These are phyloP conservation scores for Lota lota DNA, from an alignment of 2,113 vertebrate genomes.

Conservation along the genomic window DNA sequence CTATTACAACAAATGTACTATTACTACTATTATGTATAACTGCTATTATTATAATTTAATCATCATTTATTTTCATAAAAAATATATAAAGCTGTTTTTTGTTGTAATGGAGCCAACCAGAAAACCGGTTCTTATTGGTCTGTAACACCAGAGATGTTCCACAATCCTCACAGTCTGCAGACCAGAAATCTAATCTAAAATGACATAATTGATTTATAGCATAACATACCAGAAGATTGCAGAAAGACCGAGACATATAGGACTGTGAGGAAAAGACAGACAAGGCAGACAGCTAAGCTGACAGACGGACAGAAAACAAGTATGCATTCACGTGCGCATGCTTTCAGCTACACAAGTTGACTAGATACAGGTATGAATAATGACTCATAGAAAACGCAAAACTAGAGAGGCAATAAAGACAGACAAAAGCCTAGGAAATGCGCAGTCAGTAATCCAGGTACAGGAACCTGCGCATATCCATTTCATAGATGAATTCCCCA, in stretches of 20 bases:
- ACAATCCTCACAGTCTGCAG: not conserved
- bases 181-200: not conserved
- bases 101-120: not conserved
- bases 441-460: not conserved
- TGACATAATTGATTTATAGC: not conserved
- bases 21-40: too few species aligned
- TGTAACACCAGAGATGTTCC: not conserved
- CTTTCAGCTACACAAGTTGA: not conserved
- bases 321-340: not conserved
- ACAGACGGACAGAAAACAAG: not conserved
- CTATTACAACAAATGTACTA: too few species aligned
- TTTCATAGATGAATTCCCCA: not conserved
- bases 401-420: too few species aligned
- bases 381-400: too few species aligned
- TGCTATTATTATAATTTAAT: too few species aligned
- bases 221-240: not conserved
- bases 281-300: not conserved
- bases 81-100: not conserved
- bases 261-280: not conserved
- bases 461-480: slow-evolving; percentile 4
- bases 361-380: not conserved
- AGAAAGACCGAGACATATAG: slow-evolving; percentile 15
- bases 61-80: not conserved
- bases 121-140: not conserved
- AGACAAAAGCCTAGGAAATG: not conserved